Base-by-base conservation (phyloP, 2,113 vertebrate species). In the Triplophysa dalaica region DNA sequence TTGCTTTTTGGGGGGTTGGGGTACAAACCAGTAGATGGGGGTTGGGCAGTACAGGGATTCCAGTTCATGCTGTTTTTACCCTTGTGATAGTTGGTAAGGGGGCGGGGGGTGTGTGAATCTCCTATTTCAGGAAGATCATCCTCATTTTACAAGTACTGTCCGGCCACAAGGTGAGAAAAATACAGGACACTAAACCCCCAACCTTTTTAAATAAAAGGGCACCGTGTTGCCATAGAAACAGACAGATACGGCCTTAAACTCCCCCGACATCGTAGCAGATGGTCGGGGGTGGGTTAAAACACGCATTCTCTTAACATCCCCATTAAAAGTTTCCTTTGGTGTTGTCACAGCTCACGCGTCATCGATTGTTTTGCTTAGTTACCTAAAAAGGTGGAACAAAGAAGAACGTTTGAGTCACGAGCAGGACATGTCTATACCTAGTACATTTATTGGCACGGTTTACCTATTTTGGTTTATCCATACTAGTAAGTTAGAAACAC, bases 231-330 rank as follows among this genome's bases (percentile, higher is more conserved):
- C 56, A 80, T 85, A 70, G 84, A 79, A 81, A 80, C 81, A 81
- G 69, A 83, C 64, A 17, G 70, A 64, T 81, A 74, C 78, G 63
- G 80, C 52, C 45, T 66, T 17, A 70, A 78, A 38, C 79, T 62
- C 72, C 82, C 79, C 79, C 60, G 56, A 72, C 61, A 79, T 56
- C 56, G 65, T 52, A 83, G 69, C 86, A 86, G 86, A 87, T 86
- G 84, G 81, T 80, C 66, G 70, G 67, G 67, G 74, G 64, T 79
- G 62, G 56, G 67, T 78, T 68, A 77, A 70, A 65, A 29, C 17
- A 65, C 38, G 54, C 73, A 56, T 60, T 75, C 12, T 26, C 69
- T 29, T 82, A 81, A 77, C 1, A 76, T 61, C 14, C 63, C 16
- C 62, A 50, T 60, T 33, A 41, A 70, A 50, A 52, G 70, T 61